These are phyloP conservation scores for Piprites chloris DNA, from an alignment of 2,113 vertebrate genomes.

Conservation along the genomic window DNA sequence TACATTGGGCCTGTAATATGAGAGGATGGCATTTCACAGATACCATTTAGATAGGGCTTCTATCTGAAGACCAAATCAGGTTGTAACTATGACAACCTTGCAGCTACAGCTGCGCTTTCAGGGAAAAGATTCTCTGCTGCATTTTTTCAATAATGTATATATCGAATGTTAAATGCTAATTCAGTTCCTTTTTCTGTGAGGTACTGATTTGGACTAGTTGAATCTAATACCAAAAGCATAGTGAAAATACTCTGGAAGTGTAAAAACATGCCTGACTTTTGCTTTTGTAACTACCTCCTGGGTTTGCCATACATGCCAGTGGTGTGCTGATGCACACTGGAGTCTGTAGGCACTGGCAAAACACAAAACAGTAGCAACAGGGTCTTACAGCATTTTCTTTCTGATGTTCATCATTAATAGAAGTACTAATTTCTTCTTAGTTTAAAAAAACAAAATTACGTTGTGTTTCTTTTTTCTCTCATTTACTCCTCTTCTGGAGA, in stretches of 20 bases:
- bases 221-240: background rate
- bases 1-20: background rate
- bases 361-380: background rate
- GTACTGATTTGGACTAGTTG: background rate
- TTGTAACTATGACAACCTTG: constrained; percentile 13
- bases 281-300: background rate
- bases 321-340: background rate
- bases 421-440: background rate
- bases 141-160: background rate
- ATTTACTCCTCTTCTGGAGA: background rate
- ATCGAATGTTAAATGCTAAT: background rate
- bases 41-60: background rate
- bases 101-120: background rate
- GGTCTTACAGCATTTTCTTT: background rate
- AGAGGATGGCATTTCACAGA: background rate
- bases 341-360: background rate
- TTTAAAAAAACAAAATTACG: background rate
- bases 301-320: background rate
- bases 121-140: background rate
- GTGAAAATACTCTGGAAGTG: background rate
- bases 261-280: background rate
- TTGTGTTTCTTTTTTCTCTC: background rate
- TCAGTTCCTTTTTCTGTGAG: background rate
- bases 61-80: background rate
- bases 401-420: background rate